phyloP scores from a whole-genome alignment of 1,140 invertebrate species.

The Calycopis cecrops region DNA sequence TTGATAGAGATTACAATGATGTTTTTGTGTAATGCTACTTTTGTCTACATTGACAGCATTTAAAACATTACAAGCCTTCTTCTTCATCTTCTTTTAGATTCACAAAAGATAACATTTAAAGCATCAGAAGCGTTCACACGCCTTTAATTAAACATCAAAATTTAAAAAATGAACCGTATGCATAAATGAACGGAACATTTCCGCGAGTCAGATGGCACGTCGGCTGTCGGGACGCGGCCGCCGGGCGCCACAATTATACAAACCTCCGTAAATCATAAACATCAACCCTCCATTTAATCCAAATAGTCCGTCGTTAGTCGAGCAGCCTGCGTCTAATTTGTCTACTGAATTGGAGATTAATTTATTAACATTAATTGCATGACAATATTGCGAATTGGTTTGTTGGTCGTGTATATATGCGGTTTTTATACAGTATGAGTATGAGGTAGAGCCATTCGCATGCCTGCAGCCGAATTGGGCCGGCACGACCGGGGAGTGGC shows the following conservation, averaged over 20 bases:
- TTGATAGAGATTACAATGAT: no score
- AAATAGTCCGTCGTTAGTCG: constrained; percentile 73
- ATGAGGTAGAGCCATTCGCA: no score
- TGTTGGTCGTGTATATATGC: constrained; percentile 11
- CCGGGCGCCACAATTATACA: constrained; percentile 67
- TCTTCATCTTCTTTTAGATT: no score
- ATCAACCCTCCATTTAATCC: constrained; percentile 72
- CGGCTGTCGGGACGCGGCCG: constrained; percentile 39
- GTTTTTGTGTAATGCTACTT: no score
- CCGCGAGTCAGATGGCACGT: constrained; percentile 12
- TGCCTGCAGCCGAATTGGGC: no score
- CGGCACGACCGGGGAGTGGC: no score
- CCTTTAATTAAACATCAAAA: no score
- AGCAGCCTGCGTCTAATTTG: constrained; percentile 72
- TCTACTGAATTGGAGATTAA: constrained; percentile 69
- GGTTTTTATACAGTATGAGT: constrained; percentile 12
- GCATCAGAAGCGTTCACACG: not conserved
- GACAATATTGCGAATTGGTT: constrained; percentile 48
- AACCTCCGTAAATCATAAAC: constrained; percentile 72
- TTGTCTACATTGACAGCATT: no score
- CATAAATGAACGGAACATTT: constrained; percentile 17
- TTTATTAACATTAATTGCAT: constrained; percentile 72
- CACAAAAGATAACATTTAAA: not conserved
- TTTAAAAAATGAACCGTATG: constrained; percentile 2
- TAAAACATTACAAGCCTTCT: no score